phyloP scores from a whole-genome alignment of 2,888 invertebrate genomes.

The Aporophyla nigra region DNA sequence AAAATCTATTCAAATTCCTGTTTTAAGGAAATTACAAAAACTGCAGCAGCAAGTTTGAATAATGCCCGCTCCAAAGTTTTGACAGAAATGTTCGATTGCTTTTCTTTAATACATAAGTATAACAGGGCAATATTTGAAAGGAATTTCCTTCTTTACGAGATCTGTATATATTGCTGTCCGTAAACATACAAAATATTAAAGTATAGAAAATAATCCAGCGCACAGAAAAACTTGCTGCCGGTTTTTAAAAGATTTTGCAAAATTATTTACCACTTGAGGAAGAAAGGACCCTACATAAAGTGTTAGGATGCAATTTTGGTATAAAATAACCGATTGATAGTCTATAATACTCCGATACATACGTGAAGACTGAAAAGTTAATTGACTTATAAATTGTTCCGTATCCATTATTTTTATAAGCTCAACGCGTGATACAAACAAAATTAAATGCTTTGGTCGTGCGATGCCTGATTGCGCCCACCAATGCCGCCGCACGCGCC shows the following conservation, averaged over 20 bases:
- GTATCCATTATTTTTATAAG: too few relatives aligned
- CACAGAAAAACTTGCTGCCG: background rate
- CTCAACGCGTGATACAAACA: too few relatives aligned
- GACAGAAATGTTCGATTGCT: conserved; percentile 8
- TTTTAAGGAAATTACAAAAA: conserved; percentile 53
- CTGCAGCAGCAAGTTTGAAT: conserved; percentile 37
- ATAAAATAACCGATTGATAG: too few relatives aligned
- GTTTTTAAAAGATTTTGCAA: background rate
- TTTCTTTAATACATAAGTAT: conserved; percentile 36
- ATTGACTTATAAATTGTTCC: too few relatives aligned
- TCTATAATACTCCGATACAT: too few relatives aligned
- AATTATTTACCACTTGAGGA: background rate
- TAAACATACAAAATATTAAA: background rate
- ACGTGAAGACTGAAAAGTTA: too few relatives aligned
- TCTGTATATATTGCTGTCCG: background rate
- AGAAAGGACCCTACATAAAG: too few relatives aligned
- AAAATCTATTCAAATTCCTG: conserved; percentile 18
- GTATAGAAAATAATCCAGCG: background rate
- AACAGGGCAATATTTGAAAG: conserved; percentile 4
- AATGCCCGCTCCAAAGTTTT: conserved; percentile 34
- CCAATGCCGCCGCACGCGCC: too few relatives aligned
- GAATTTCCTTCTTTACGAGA: background rate
- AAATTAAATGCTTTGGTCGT: too few relatives aligned
- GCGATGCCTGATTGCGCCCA: too few relatives aligned
- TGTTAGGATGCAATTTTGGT: too few relatives aligned